These are phyloP conservation scores for Epinephelus lanceolatus DNA, from an alignment of 2,113 vertebrate species.

Conservation along the genomic window DNA sequence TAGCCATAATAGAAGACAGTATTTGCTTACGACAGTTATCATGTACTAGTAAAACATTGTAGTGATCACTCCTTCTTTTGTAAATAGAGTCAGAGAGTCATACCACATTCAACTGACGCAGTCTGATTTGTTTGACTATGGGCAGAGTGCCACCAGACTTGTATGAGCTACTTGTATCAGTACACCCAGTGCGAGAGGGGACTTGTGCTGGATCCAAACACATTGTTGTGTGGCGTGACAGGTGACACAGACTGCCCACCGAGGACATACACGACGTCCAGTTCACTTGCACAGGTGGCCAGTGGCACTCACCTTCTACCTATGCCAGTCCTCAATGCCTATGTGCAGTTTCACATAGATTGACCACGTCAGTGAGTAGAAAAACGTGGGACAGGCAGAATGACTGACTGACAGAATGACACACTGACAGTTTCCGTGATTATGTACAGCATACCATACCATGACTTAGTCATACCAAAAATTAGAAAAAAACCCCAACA, in stretches of 20 bases:
- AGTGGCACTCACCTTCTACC: too few species aligned
- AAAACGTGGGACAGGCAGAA: too few species aligned
- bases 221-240: constrained; percentile 82
- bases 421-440: too few species aligned
- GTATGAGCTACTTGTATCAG: constrained; percentile 80
- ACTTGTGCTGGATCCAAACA: constrained; percentile 82
- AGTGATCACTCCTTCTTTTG: neutral
- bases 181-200: constrained; percentile 83
- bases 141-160: constrained; percentile 87
- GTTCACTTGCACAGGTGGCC: constrained; percentile 85
- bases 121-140: neutral
- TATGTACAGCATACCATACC: too few species aligned
- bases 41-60: neutral
- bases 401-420: too few species aligned
- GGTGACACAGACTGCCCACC: constrained; percentile 81
- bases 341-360: too few species aligned
- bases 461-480: too few species aligned
- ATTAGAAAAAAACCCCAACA: too few species aligned
- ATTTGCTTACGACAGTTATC: neutral
- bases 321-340: too few species aligned
- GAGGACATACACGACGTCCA: constrained; percentile 82
- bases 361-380: too few species aligned
- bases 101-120: neutral
- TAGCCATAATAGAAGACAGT: neutral
- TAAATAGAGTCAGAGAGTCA: neutral